Evolutionary conservation across 2,888 invertebrate species (phyloP), one percentile per base, ranked within the genome.

Genomic region (Gasteruption jaculator): DNA sequence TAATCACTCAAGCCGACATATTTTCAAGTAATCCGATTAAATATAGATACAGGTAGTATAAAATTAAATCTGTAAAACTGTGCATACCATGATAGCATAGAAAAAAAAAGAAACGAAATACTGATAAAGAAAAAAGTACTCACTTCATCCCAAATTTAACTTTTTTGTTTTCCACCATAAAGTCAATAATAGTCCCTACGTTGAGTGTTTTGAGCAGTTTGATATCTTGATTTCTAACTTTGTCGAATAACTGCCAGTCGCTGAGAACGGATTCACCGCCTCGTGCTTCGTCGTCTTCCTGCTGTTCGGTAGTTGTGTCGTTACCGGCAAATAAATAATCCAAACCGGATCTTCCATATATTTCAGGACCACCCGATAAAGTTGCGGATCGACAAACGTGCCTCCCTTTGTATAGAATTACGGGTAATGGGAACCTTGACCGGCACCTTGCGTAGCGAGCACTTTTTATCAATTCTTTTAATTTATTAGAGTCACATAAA

Each of bases 111-210:
- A 15, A 12, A 19, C 4, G 31, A 24, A 16, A 32, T 15, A 36
- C 33, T 32, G n/a, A n/a, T n/a, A n/a, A n/a, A n/a, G n/a, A n/a
- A n/a, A 5, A 22, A 7, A 29, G 39, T 12, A 74, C 83, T 80
- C 75, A 88, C 88, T 85, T 80, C 71, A 88, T 71, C 46, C 83
- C 82, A 71, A 81, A 88, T 71, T 88, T 89, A 26, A 86, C 82
- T 74, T 88, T 88, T 59, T 85, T 84, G 62, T 86, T 85, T 64
- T 89, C 88, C 6, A 89, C 86, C 88, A 89, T 89, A 38, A 89
- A 78, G 71, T 89, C 88, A 48, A 85, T 78, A 56, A 89, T 88
- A 36, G 82, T 83, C 39, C 77, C 78, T 11, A 88, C 82, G 56
- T 82, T 81, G 21, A 86, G 75, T 14, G 76, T 74, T 63, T 82